Conservation (phyloP, 2,797 vertebrate genomes). For the Poeciliopsis paucimaculata region DNA sequence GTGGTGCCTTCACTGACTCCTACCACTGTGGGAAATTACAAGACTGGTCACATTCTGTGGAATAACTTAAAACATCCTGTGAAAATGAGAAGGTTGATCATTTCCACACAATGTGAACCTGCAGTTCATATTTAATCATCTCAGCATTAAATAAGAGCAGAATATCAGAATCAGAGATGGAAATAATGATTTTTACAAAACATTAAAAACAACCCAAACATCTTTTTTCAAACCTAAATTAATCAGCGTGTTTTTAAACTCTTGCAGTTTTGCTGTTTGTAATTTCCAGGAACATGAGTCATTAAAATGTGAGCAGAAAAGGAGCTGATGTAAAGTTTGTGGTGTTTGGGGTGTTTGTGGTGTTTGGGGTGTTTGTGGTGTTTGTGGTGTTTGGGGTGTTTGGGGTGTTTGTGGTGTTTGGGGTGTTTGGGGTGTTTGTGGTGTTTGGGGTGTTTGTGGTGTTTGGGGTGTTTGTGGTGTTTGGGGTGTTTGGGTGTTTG, state of each 20-base stretch:
- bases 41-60: not conserved
- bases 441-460: not conserved
- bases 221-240: not conserved
- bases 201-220: not conserved
- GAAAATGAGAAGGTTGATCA: not conserved
- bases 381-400: not conserved
- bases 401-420: not conserved
- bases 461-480: not conserved
- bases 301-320: not conserved
- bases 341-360: not conserved
- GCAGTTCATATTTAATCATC: not conserved
- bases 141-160: not conserved
- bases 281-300: not conserved
- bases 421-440: too few species aligned
- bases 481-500: too few species aligned
- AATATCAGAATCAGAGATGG: not conserved
- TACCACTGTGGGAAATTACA: slow-evolving; percentile 9
- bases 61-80: not conserved
- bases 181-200: not conserved
- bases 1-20: slow-evolving; percentile 30
- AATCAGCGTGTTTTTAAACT: too few species aligned
- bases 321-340: not conserved
- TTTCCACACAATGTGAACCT: not conserved
- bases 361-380: not conserved
- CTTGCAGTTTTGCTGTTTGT: not conserved